Conservation (phyloP, 1,140 invertebrate species). For the Atopsyche davidsoni region DNA sequence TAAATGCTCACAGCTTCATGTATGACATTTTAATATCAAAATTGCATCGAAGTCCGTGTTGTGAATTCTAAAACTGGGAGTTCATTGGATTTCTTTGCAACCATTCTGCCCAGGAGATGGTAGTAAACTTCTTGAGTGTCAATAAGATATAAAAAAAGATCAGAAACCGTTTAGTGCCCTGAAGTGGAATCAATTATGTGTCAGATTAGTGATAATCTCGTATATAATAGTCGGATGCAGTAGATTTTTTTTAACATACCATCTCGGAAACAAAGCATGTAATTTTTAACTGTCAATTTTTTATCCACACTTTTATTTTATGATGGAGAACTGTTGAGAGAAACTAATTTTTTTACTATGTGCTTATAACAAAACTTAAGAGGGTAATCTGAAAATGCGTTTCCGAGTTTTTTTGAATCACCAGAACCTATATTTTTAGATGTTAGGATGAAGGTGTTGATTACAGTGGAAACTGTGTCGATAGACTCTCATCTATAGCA, state of each 20-base stretch:
- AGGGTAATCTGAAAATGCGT: too few species aligned
- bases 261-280: background rate
- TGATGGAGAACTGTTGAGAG: background rate
- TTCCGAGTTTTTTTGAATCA: too few species aligned
- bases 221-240: conserved; percentile 1
- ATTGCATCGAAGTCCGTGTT: background rate
- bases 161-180: conserved; percentile 28
- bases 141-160: conserved; percentile 18
- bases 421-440: too few species aligned
- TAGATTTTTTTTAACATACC: background rate
- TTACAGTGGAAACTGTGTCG: too few species aligned
- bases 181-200: conserved; percentile 26
- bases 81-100: conserved; percentile 3
- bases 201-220: conserved; percentile 22
- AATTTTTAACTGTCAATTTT: background rate
- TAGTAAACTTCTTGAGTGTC: conserved; percentile 3
- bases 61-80: background rate
- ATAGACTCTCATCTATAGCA: too few species aligned
- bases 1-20: background rate
- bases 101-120: conserved; percentile 2
- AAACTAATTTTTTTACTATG: background rate
- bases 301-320: background rate
- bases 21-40: background rate
- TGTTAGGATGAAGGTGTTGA: too few species aligned
- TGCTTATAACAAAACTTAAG: background rate